Evolutionary conservation across 2,113 vertebrate species (phyloP).

Genomic region (Lophius piscatorius): DNA sequence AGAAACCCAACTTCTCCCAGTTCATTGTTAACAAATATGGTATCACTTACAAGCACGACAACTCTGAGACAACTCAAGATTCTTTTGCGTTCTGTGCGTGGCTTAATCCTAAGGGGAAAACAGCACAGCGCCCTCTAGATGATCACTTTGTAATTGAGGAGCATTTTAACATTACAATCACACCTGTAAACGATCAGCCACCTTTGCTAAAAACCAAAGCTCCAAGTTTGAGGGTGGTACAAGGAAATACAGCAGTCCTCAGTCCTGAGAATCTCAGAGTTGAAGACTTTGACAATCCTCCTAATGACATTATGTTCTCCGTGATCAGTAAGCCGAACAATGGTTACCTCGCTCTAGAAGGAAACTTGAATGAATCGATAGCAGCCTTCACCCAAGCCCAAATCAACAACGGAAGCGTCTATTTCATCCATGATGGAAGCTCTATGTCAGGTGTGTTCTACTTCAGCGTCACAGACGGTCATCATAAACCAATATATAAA

Average conservation of each 20-base stretch:
- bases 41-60: constrained; percentile 86
- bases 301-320: constrained; percentile 84
- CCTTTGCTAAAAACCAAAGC: constrained; percentile 88
- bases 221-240: constrained; percentile 82
- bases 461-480: constrained; percentile 90
- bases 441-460: constrained; percentile 87
- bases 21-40: constrained; percentile 87
- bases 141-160: constrained; percentile 82
- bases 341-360: constrained; percentile 83
- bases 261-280: constrained; percentile 83
- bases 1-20: constrained; percentile 91
- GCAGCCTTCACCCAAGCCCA: constrained; percentile 87
- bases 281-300: constrained; percentile 86
- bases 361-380: constrained; percentile 74
- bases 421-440: constrained; percentile 89
- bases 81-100: constrained; percentile 85
- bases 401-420: constrained; percentile 81
- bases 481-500: constrained; percentile 89
- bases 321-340: constrained; percentile 86
- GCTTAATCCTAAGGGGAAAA: constrained; percentile 85
- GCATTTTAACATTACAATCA: constrained; percentile 85
- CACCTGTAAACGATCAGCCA: constrained; percentile 86
- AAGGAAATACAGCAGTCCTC: constrained; percentile 80
- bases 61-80: constrained; percentile 87
- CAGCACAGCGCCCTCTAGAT: constrained; percentile 76